Percentiles rank a stretch among this genome's conserved stretches.
Conservation (phyloP, 2,888 invertebrate species). For the Pilophorus perplexus region DNA sequence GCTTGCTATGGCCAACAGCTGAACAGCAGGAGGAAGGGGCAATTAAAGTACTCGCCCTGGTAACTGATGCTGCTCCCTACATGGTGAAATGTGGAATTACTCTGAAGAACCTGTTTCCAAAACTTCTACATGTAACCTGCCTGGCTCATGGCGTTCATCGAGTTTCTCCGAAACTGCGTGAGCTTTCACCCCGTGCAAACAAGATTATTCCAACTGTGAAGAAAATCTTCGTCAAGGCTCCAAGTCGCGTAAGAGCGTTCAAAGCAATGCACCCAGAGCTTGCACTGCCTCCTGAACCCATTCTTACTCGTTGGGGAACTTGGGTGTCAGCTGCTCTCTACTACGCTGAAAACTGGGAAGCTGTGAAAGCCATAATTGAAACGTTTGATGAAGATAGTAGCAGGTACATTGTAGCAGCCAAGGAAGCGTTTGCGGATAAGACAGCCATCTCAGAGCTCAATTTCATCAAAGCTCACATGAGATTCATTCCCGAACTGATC, state of each 20-base stretch:
- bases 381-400: constrained; percentile 12
- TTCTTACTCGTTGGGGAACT: constrained; percentile 37
- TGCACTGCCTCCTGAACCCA: constrained; percentile 41
- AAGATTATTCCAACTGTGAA: constrained; percentile 27
- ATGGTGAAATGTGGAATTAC: too few relatives aligned
- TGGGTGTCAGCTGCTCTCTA: constrained; percentile 37
- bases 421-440: background rate
- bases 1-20: background rate
- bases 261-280: too few relatives aligned
- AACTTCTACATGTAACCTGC: too few relatives aligned
- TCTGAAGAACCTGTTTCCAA: too few relatives aligned
- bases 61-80: constrained; percentile 25
- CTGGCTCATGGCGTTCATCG: too few relatives aligned
- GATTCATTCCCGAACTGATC: constrained; percentile 13
- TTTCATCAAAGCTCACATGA: constrained; percentile 8
- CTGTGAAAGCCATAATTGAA: constrained; percentile 3
- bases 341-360: too few relatives aligned
- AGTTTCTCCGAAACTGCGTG: too few relatives aligned
- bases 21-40: background rate
- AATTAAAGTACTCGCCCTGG: constrained; percentile 5
- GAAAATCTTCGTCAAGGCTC: constrained; percentile 30
- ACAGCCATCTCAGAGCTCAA: background rate
- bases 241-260: too few relatives aligned
- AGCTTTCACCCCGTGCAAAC: too few relatives aligned
- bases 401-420: background rate